These are phyloP conservation scores for Apodemia duryi DNA, from an alignment of 2,888 invertebrate species.

Conservation along the genomic window DNA sequence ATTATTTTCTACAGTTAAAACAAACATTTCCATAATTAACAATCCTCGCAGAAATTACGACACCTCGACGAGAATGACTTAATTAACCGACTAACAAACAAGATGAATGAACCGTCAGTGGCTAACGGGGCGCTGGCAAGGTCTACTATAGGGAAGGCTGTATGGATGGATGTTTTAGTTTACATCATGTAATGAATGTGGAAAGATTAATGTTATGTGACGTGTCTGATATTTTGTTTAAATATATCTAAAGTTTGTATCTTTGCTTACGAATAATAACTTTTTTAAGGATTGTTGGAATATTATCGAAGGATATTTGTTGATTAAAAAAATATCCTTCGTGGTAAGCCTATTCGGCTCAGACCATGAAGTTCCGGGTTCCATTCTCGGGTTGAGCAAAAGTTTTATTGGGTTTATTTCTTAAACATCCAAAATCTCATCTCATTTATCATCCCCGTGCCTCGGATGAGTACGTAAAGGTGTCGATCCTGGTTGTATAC, in stretches of 20 bases:
- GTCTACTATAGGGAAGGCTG: neutral
- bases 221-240: constrained; percentile 1
- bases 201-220: constrained; percentile 6
- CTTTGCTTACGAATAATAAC: too few species aligned
- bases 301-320: too few species aligned
- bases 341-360: too few species aligned
- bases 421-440: too few species aligned
- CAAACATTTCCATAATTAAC: neutral
- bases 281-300: too few species aligned
- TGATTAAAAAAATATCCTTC: too few species aligned
- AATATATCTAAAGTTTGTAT: neutral
- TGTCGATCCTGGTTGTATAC: too few species aligned
- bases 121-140: neutral
- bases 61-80: neutral
- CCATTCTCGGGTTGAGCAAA: too few species aligned
- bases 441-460: too few species aligned
- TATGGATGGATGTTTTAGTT: neutral
- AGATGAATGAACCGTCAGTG: neutral
- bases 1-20: constrained; percentile 1
- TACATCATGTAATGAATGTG: constrained; percentile 5
- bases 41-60: neutral
- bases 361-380: too few species aligned
- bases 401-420: too few species aligned
- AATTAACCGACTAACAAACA: constrained; percentile 1
- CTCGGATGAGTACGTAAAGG: too few species aligned